Conservation (phyloP, 2,888 invertebrate genomes). For the Tipula unca region DNA sequence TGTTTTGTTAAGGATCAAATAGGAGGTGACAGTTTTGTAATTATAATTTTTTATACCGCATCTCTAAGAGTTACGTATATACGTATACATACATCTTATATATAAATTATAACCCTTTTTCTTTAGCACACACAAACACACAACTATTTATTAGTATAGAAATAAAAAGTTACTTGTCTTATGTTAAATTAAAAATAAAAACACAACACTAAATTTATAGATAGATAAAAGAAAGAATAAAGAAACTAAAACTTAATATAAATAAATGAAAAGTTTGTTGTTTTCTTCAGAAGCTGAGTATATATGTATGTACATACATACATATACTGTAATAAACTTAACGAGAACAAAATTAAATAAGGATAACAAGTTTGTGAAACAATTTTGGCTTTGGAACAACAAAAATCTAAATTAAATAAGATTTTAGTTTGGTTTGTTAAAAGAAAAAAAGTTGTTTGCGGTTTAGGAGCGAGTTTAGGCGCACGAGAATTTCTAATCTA, state of each 20-base stretch:
- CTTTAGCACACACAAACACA: not conserved
- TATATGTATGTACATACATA: not conserved
- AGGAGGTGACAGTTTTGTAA: not conserved
- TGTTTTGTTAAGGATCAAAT: not conserved
- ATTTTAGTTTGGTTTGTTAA: not conserved
- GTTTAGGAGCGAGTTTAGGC: not conserved
- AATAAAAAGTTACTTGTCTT: not conserved
- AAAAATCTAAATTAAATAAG: constrained; percentile 8
- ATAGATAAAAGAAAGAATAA: not conserved
- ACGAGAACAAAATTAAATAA: not conserved
- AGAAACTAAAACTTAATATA: not conserved
- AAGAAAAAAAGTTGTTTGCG: not conserved
- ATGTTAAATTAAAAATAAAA: not conserved
- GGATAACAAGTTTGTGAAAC: not conserved
- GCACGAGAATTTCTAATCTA: not conserved
- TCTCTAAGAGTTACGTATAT: not conserved
- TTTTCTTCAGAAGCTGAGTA: not conserved
- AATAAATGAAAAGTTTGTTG: not conserved
- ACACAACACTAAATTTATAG: not conserved
- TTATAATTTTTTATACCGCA: not conserved
- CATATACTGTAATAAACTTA: not conserved
- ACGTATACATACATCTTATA: too few species aligned
- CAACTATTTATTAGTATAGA: not conserved
- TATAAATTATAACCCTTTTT: not conserved
- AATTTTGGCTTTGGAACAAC: not conserved